A percentile compares a stretch with the other conserved stretches of the same genome.
These are phyloP conservation scores for Channa argus DNA, from an alignment of 2,113 vertebrate genomes.

Conservation along the genomic window DNA sequence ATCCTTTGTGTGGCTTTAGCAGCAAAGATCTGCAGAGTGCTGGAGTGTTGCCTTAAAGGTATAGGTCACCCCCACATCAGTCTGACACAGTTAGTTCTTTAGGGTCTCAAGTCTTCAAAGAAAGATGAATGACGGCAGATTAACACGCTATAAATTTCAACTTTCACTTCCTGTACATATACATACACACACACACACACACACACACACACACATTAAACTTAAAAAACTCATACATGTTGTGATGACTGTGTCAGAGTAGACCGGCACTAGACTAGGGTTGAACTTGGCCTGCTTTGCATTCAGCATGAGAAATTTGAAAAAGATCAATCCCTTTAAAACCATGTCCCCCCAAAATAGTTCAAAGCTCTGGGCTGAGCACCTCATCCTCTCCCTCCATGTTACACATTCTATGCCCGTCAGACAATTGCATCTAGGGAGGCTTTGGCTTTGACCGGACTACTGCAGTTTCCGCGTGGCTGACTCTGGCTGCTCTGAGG, in stretches of 20 bases:
- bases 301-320: constrained; percentile 30
- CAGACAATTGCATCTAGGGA: constrained; percentile 69
- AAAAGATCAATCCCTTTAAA: constrained; percentile 43
- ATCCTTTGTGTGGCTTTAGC: constrained; percentile 72
- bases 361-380: constrained; percentile 54
- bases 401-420: constrained; percentile 70
- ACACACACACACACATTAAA: too few relatives aligned
- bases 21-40: constrained; percentile 65
- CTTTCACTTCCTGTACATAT: background rate
- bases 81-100: constrained; percentile 48
- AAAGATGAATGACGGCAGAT: constrained; percentile 21
- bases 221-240: background rate
- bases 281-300: constrained; percentile 1
- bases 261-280: background rate
- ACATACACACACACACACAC: too few relatives aligned
- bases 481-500: constrained; percentile 70
- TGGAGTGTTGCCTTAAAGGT: constrained; percentile 74
- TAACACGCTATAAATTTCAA: background rate
- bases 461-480: constrained; percentile 74
- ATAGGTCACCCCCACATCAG: constrained; percentile 78
- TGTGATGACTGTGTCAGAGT: constrained; percentile 16
- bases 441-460: constrained; percentile 69
- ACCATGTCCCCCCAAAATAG: constrained; percentile 42
- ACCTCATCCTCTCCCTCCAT: constrained; percentile 50
- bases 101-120: constrained; percentile 27